Evolutionary conservation across 2,888 invertebrate species (phyloP), one percentile per base, ranked within the genome.

Genomic region (Chorisops tibialis): DNA sequence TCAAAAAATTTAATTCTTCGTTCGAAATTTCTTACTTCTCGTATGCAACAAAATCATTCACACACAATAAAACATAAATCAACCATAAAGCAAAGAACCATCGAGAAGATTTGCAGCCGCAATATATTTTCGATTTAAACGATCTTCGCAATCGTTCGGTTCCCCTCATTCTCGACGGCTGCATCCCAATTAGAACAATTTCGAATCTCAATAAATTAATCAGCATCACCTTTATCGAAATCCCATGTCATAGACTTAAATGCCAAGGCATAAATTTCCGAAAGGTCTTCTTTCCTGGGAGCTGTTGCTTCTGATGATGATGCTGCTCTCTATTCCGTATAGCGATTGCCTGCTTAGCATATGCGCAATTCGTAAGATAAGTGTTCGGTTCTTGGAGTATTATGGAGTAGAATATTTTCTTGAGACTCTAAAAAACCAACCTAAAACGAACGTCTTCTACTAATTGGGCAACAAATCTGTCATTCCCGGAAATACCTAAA

Each of bases 381-480:
- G 30, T 30, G 30, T 30, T 5, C 30, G n/a, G 30, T 30, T 30
- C 30, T 30, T 30, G 30, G 2, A 30, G 30, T 30, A 9, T 30
- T 30, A 5, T 30, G 5, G 5, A 9, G 30, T 30, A 30, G 30
- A 30, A 7, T 30, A 7, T 30, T 30, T 30, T 30, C 3, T 30
- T 30, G 5, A 30, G 9, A 30, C 30, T 30, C 5, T 7, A 30
- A 41, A 41, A 12, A 41, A 49, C n/a, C n/a, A 16, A 2, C n/a
- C 7, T 9, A 38, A 21, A 19, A 39, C 4, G 24, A 35, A 37
- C 41, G 61, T 70, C 68, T 67, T 68, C 68, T 69, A 73, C 73
- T 75, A 75, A 75, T 75, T 75, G 72, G 74, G 71, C 70, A 72
- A 75, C 75, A 75, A 76, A 75, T 75, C 73, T 74, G 73, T 73